phyloP scores from a whole-genome alignment of 1,140 invertebrate species.

The Atta colombica region DNA sequence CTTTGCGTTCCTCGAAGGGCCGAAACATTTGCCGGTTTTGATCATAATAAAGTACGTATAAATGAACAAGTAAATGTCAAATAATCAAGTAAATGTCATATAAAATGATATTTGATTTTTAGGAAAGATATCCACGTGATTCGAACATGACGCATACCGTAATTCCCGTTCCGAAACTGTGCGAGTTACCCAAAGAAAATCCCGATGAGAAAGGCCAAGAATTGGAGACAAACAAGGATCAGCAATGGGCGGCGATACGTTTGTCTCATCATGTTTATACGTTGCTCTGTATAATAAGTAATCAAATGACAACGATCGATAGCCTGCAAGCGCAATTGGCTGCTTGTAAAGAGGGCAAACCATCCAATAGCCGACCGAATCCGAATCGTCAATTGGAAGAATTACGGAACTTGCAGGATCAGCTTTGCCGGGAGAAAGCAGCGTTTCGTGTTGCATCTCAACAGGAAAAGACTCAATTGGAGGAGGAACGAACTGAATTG shows the following conservation, averaged over 20 bases:
- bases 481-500: slow-evolving; percentile 89
- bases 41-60: slow-evolving; percentile 88
- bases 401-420: slow-evolving; percentile 91
- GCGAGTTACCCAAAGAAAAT: slow-evolving; percentile 70
- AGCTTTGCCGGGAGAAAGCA: slow-evolving; percentile 93
- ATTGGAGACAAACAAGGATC: slow-evolving; percentile 86
- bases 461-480: slow-evolving; percentile 89
- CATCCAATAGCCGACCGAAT: slow-evolving; percentile 87
- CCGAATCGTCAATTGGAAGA: slow-evolving; percentile 91
- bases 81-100: no score
- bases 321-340: slow-evolving; percentile 90
- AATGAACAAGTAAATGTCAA: background rate
- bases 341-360: slow-evolving; percentile 85
- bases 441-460: slow-evolving; percentile 90
- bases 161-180: slow-evolving; percentile 70
- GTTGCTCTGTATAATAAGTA: slow-evolving; percentile 93
- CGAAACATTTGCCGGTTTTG: slow-evolving; percentile 98
- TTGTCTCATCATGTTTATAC: slow-evolving; percentile 94
- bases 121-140: slow-evolving; percentile 87
- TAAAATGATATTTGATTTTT: slow-evolving; percentile 39
- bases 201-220: slow-evolving; percentile 74
- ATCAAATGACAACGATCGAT: slow-evolving; percentile 95
- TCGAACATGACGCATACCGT: slow-evolving; percentile 77
- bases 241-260: slow-evolving; percentile 91
- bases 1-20: slow-evolving; percentile 93